Conservation (phyloP, 2,113 vertebrate genomes). For the Trachemys scripta region DNA sequence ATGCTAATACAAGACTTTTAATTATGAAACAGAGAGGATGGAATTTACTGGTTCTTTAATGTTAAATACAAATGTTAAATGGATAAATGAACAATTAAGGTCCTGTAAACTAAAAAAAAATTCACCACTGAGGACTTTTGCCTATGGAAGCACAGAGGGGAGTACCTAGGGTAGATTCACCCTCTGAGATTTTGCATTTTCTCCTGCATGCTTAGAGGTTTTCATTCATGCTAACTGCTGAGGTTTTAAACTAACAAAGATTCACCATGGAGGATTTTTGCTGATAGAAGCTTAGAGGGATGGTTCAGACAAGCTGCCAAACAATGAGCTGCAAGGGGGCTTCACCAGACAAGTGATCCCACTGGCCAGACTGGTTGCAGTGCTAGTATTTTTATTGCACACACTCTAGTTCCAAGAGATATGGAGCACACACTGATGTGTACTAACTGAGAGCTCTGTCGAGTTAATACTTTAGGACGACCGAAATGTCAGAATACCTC, state of each 20-base stretch:
- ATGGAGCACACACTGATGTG: background rate
- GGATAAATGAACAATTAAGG: background rate
- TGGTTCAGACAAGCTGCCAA: background rate
- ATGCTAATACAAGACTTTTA: background rate
- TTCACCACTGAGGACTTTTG: background rate
- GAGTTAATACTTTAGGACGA: accelerated
- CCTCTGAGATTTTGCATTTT: no score
- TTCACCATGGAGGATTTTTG: background rate
- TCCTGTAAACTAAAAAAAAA: background rate
- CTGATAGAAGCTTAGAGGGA: background rate
- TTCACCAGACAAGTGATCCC: background rate
- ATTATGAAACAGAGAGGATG: background rate
- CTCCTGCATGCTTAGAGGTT: no score
- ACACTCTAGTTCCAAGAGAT: accelerated
- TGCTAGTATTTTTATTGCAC: accelerated
- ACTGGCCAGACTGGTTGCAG: no score
- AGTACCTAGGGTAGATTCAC: no score
- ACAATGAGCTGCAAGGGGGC: background rate
- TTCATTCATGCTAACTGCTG: no score
- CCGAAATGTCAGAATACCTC: background rate
- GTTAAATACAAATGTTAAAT: background rate
- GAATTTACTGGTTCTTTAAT: background rate
- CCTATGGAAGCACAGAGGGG: no score
- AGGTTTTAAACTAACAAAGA: background rate
- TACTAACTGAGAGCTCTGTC: background rate